These are phyloP conservation scores for Digitonthophagus gazella DNA, from an alignment of 2,888 invertebrate species.

Conservation along the genomic window DNA sequence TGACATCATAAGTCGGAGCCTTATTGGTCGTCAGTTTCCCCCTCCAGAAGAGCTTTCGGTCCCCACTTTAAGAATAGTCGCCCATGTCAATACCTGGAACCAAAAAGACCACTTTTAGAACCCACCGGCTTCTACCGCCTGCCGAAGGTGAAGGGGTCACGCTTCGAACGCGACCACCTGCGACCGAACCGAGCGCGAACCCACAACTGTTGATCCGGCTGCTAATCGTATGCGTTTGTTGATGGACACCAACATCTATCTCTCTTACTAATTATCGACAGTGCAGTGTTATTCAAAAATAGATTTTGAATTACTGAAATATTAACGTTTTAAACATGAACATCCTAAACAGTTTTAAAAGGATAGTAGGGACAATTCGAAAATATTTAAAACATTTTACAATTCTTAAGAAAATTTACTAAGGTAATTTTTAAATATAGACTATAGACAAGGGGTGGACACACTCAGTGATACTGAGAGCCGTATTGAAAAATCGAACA, in stretches of 20 bases:
- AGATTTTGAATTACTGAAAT: no score
- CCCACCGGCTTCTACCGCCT: slow-evolving; percentile 13
- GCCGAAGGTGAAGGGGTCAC: slow-evolving; percentile 12
- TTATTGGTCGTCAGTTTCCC: slow-evolving; percentile 75
- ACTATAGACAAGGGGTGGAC: no score
- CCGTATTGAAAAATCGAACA: no score
- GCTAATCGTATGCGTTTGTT: not conserved
- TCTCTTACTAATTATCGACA: slow-evolving; percentile 5
- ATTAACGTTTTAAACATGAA: no score
- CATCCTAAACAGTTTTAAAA: no score
- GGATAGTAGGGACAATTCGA: no score
- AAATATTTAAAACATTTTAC: no score
- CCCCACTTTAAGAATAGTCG: slow-evolving; percentile 57
- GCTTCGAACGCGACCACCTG: slow-evolving; percentile 34
- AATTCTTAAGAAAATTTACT: no score
- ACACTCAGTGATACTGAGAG: no score
- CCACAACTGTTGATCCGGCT: slow-evolving; percentile 39
- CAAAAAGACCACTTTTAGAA: slow-evolving; percentile 20
- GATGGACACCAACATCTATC: slow-evolving; percentile 10
- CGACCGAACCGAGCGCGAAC: slow-evolving; percentile 28
- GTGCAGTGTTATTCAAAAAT: no score
- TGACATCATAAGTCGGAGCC: slow-evolving; percentile 90
- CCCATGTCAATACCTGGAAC: slow-evolving; percentile 50
- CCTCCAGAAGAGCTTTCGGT: slow-evolving; percentile 54
- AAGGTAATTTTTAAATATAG: no score